Percentiles rank a stretch among this genome's conserved stretches.
phyloP scores from a whole-genome alignment of 2,113 vertebrate species.

The Chloropsis cyanopogon region DNA sequence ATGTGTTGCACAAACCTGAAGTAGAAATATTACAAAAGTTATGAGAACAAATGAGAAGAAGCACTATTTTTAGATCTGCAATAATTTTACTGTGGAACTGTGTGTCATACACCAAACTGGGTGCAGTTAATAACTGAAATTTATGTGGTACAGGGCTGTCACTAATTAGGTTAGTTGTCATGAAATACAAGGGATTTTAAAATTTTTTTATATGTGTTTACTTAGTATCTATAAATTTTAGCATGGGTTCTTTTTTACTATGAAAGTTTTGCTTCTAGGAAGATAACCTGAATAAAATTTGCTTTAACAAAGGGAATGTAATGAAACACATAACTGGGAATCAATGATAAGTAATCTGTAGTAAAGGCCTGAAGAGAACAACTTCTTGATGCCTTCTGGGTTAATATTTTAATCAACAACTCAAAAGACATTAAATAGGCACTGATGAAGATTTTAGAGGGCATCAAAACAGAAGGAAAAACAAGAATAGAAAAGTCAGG shows the following conservation, averaged over 20 bases:
- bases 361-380: neutral
- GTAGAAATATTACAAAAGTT: neutral
- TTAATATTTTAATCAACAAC: neutral
- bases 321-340: neutral
- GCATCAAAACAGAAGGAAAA: neutral
- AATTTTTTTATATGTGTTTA: neutral
- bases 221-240: neutral
- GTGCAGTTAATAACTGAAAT: neutral
- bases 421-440: neutral
- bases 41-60: neutral
- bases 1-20: neutral
- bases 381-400: neutral
- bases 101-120: neutral
- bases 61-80: neutral
- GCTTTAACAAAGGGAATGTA: neutral
- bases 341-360: neutral
- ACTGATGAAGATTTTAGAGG: neutral
- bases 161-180: neutral
- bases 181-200: accelerated
- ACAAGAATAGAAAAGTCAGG: neutral
- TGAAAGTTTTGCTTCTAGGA: neutral
- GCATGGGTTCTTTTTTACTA: neutral
- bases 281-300: neutral
- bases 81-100: neutral
- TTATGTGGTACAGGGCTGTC: neutral